Percentiles rank a stretch among this genome's conserved stretches.
phyloP scores from a whole-genome alignment of 2,888 invertebrate genomes.

The Lasius fuliginosus region DNA sequence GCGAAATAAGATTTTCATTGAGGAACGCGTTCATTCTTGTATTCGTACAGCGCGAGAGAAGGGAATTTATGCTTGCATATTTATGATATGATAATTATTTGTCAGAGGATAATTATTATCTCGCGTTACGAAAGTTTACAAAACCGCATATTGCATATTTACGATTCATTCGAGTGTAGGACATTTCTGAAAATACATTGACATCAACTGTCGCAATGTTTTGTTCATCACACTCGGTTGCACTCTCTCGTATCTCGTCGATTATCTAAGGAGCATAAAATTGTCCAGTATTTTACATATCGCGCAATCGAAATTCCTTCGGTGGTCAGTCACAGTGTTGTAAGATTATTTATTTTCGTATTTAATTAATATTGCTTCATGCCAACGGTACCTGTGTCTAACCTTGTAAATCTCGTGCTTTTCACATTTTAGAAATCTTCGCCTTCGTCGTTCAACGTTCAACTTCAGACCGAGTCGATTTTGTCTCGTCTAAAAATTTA shows the following conservation, averaged over 20 bases:
- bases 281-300: not conserved
- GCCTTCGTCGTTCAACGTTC: no score
- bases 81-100: not conserved
- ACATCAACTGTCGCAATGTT: conserved; percentile 11
- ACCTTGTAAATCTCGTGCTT: not conserved
- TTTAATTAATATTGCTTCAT: conserved; percentile 8
- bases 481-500: not conserved
- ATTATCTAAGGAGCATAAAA: conserved; percentile 22
- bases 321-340: conserved; percentile 20
- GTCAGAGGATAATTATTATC: not conserved
- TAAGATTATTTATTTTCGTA: conserved; percentile 31
- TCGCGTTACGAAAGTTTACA: not conserved
- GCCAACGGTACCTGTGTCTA: not conserved
- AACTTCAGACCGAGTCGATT: not conserved
- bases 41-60: not conserved
- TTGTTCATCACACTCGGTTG: conserved; percentile 5
- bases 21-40: no score
- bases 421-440: conserved; percentile 10
- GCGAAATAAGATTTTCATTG: no score
- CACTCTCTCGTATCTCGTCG: not conserved
- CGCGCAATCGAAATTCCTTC: conserved; percentile 37
- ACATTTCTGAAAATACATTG: not conserved
- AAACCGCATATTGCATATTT: not conserved
- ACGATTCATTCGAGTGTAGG: conserved; percentile 19
- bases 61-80: not conserved